These are phyloP conservation scores for Rhea americana DNA, from an alignment of 2,113 vertebrate species.

Conservation along the genomic window DNA sequence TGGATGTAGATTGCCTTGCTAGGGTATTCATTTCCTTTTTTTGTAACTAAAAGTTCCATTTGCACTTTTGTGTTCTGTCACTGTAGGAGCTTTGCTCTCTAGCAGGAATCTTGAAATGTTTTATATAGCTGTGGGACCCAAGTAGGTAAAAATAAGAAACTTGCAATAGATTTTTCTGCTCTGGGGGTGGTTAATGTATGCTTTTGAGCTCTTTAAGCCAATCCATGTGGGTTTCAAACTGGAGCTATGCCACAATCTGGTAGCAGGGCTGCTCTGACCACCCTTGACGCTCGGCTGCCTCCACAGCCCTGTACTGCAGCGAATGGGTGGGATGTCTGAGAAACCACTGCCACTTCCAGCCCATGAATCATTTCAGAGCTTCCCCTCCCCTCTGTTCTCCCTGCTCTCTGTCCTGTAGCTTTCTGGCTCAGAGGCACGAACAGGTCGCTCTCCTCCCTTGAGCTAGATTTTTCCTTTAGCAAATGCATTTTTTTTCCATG, in stretches of 20 bases:
- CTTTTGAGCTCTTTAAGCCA: not conserved
- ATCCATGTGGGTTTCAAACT: not conserved
- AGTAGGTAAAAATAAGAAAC: not conserved
- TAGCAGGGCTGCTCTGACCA: not conserved
- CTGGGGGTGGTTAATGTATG: not conserved
- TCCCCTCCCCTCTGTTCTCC: not conserved
- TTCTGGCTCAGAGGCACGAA: not conserved
- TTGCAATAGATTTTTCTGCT: not conserved
- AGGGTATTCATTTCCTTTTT: not conserved
- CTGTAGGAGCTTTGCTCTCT: not conserved
- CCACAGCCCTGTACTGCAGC: not conserved
- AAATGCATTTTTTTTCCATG: not conserved
- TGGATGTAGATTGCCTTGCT: not conserved
- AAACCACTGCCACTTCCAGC: not conserved
- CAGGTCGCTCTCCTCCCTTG: not conserved
- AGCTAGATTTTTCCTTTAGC: not conserved
- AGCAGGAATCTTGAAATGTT: not conserved
- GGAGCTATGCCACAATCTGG: not conserved
- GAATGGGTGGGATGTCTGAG: not conserved
- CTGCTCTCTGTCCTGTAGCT: not conserved
- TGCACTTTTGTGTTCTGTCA: no score
- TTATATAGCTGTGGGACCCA: rapidly evolving
- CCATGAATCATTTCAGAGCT: not conserved
- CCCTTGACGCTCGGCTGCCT: not conserved
- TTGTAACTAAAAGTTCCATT: no score